A percentile compares a stretch with the other conserved stretches of the same genome.
phyloP scores from a whole-genome alignment of 2,888 invertebrate genomes.

The Plebejus melissa region DNA sequence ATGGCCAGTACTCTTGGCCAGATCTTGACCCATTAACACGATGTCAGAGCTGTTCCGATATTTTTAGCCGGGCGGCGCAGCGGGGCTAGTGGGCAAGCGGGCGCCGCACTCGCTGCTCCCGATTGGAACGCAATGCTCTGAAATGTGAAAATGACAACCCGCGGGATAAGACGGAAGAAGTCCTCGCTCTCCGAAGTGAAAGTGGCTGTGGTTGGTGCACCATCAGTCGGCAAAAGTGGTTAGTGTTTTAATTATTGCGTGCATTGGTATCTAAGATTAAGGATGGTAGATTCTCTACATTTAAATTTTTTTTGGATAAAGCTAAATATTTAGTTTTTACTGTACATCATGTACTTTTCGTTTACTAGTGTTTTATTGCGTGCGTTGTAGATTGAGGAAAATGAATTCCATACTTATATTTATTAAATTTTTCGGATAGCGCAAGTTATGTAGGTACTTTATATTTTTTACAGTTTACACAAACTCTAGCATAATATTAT shows the following conservation, averaged over 20 bases:
- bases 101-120: slow-evolving; percentile 40
- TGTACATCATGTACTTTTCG: not conserved
- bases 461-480: not conserved
- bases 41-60: slow-evolving; percentile 70
- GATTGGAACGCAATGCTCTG: slow-evolving; percentile 31
- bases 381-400: too few relatives aligned
- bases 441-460: not conserved
- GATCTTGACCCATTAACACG: slow-evolving; percentile 78
- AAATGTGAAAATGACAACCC: slow-evolving; percentile 81
- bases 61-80: slow-evolving; percentile 66
- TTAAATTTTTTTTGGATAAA: not conserved
- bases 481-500: not conserved
- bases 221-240: slow-evolving; percentile 96
- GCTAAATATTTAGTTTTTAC: not conserved
- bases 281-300: not conserved
- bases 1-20: slow-evolving; percentile 74
- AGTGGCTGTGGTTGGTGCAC: slow-evolving; percentile 93
- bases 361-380: too few relatives aligned
- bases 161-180: slow-evolving; percentile 92
- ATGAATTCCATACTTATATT: too few relatives aligned
- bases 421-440: not conserved
- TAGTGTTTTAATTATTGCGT: slow-evolving; percentile 52
- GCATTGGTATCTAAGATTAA: not conserved
- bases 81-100: slow-evolving; percentile 50
- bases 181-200: slow-evolving; percentile 93